A percentile compares a stretch with the other conserved stretches of the same genome.
These are phyloP conservation scores for Erythrocercus mccallii DNA, from an alignment of 2,113 vertebrate species.

Conservation along the genomic window DNA sequence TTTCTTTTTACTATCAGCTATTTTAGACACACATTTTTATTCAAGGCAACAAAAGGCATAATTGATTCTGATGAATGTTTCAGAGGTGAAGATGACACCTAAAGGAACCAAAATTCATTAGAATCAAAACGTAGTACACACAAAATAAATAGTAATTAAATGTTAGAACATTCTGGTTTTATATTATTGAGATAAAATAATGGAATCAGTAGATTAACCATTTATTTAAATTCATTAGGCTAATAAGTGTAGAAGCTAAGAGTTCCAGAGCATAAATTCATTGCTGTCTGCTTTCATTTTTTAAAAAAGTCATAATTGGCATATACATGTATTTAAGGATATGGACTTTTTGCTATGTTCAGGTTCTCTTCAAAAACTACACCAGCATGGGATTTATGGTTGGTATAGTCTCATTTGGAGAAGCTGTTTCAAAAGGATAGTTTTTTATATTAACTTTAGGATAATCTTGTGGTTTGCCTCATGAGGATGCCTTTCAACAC, in stretches of 20 bases:
- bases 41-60: background rate
- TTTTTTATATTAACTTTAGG: background rate
- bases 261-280: background rate
- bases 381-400: background rate
- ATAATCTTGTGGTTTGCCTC: background rate
- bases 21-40: background rate
- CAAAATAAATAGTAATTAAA: slow-evolving; percentile 2
- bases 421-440: background rate
- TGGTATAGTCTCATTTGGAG: background rate
- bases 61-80: background rate
- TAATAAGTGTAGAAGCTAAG: background rate
- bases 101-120: background rate
- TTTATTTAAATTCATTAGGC: background rate
- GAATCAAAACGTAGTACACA: background rate
- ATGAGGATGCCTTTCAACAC: background rate
- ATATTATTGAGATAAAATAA: background rate
- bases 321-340: background rate
- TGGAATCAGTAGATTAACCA: background rate
- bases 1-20: background rate
- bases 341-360: background rate
- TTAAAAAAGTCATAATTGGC: background rate
- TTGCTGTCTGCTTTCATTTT: background rate
- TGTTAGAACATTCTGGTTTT: background rate
- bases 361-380: background rate
- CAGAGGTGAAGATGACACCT: background rate